phyloP scores from a whole-genome alignment of 2,113 vertebrate species.

The Coturnix japonica region DNA sequence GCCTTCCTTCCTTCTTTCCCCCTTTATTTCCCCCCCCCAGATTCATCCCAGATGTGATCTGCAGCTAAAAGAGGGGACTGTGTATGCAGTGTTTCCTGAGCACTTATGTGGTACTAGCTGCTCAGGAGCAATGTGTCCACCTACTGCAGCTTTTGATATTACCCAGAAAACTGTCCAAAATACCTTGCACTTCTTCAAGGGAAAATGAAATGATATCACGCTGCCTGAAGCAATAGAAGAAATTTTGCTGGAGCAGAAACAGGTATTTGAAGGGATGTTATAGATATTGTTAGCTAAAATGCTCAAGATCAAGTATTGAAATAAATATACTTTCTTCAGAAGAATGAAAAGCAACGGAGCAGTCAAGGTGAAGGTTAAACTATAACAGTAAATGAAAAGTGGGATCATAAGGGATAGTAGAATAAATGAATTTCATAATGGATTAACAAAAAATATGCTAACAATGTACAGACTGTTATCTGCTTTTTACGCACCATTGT shows the following conservation, averaged over 20 bases:
- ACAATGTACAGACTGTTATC: background rate
- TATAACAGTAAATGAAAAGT: constrained; percentile 24
- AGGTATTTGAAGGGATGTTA: background rate
- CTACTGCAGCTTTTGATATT: background rate
- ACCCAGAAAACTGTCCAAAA: background rate
- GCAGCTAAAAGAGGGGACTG: background rate
- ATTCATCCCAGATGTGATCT: background rate
- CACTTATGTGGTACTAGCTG: background rate
- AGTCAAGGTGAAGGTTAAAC: constrained; percentile 24
- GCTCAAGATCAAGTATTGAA: background rate
- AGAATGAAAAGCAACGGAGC: constrained; percentile 3
- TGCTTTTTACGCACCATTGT: constrained; percentile 42
- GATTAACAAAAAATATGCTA: constrained; percentile 18
- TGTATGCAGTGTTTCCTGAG: background rate
- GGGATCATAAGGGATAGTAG: constrained; percentile 9
- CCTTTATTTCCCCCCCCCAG: background rate
- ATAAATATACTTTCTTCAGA: constrained; percentile 1
- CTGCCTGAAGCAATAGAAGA: background rate
- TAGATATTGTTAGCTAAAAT: background rate
- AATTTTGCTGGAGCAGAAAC: background rate
- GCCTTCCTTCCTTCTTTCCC: too few species aligned
- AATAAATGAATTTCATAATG: constrained; percentile 63
- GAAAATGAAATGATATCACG: background rate
- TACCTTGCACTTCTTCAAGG: background rate
- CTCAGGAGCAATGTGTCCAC: background rate